Evolutionary conservation across 2,797 vertebrate species (phyloP), one percentile per base, ranked within the genome.

Genomic region (Petrocephalus sullivani): DNA sequence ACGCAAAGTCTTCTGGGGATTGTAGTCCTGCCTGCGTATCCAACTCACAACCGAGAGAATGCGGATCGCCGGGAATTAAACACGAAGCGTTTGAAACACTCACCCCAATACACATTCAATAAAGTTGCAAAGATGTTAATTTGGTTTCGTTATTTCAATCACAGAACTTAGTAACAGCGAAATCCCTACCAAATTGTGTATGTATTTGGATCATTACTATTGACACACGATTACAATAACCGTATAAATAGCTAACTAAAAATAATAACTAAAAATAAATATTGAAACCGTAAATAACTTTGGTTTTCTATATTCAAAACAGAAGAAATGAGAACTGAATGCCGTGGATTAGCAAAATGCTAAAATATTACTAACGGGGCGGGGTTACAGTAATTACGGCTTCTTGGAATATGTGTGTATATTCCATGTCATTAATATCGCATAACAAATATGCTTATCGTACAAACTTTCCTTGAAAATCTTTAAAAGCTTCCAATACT

Each of bases 1-100:
- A 85, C 85, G 91, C 89, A 89, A 87, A 23, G 93, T 88, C 93
- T 91, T 91, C 91, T 82, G 94, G 95, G 93, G 94, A 60, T 61
- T 92, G 95, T 91, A 94, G 94, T 94, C 81, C 89, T 86, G 56
- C 33, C 89, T 86, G 84, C 16, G 21, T 16, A 16, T 51, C 23
- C 19, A 85, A 54, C 23, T 85, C 83, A 81, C 37, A 37, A 53
- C 21, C 46, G 10, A 23, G 82, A 49, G 54, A 84, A 28, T 56
- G 51, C 41, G 82, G 3, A 23, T 53, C 53, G 21, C 21, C 10
- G 23, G 21, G 56, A 54, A 54, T 37, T 53, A 37, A 56, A 33
- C 83, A 57, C 21, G 54, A 81, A 2, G 41, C 41, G 41, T 49
- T 19, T 49, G 41, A 81, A 46, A 46, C 19, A 19, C 37, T 49